phyloP scores from a whole-genome alignment of 2,888 invertebrate species.

The Parasteatoda lunata region DNA sequence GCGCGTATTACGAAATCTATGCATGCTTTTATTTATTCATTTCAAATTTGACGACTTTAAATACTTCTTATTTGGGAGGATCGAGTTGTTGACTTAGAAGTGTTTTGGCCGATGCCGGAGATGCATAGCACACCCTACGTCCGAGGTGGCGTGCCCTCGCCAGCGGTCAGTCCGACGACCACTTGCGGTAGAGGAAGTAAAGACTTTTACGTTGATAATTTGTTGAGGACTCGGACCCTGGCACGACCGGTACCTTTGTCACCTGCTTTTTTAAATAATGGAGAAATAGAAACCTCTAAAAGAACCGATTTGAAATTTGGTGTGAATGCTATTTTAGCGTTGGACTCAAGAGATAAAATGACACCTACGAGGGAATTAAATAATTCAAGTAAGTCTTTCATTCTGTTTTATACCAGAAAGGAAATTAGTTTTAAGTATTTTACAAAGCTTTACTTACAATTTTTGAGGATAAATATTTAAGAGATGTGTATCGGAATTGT shows the following conservation, averaged over 20 bases:
- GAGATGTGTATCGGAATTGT: too few species aligned
- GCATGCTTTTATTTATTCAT: conserved; percentile 17
- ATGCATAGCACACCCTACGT: conserved; percentile 36
- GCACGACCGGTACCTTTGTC: conserved; percentile 50
- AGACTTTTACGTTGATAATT: conserved; percentile 60
- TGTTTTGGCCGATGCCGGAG: conserved; percentile 29
- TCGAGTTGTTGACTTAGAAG: too few species aligned
- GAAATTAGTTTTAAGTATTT: too few species aligned
- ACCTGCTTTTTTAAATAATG: conserved; percentile 4
- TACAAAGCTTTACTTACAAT: too few species aligned
- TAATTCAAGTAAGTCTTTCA: neutral
- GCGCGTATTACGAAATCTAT: conserved; percentile 39
- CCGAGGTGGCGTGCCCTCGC: conserved; percentile 14
- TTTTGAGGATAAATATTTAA: too few species aligned
- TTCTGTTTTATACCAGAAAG: too few species aligned
- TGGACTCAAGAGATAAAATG: conserved; percentile 24
- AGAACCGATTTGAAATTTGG: conserved; percentile 52
- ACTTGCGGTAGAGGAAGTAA: conserved; percentile 9
- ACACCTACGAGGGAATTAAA: conserved; percentile 9
- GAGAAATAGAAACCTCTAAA: conserved; percentile 12
- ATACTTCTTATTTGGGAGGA: neutral
- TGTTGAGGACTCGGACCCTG: conserved; percentile 39
- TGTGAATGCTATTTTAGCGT: conserved; percentile 58
- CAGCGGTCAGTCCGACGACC: neutral
- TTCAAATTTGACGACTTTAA: conserved; percentile 19